phyloP scores from a whole-genome alignment of 2,113 vertebrate species.

The Xenopus borealis region DNA sequence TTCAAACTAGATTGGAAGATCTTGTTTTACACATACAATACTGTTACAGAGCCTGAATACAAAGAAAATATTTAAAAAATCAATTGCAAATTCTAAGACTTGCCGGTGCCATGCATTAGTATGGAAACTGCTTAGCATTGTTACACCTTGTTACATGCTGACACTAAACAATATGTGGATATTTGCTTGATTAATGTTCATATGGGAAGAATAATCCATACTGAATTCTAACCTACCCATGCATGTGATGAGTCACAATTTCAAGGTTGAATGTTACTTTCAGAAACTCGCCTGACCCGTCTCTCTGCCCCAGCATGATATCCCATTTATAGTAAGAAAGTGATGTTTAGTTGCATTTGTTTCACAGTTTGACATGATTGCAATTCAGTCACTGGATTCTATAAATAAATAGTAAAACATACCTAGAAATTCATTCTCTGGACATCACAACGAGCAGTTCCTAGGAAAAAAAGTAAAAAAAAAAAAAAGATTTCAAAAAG shows the following conservation, averaged over 20 bases:
- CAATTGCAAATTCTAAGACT: too few species aligned
- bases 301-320: constrained; percentile 27
- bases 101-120: constrained; percentile 1
- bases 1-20: background rate
- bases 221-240: background rate
- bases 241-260: constrained; percentile 24
- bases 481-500: constrained; percentile 23
- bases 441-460: background rate
- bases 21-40: background rate
- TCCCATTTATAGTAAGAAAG: constrained; percentile 18
- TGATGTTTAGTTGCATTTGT: constrained; percentile 40
- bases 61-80: background rate
- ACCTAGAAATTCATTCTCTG: constrained; percentile 24
- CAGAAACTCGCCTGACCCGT: constrained; percentile 29
- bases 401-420: constrained; percentile 9
- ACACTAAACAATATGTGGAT: constrained; percentile 32
- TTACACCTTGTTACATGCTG: background rate
- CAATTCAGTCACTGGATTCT: constrained; percentile 9
- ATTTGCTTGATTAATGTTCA: constrained; percentile 11
- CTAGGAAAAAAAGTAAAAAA: background rate
- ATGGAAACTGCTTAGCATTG: background rate
- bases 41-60: background rate
- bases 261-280: constrained; percentile 25
- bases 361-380: constrained; percentile 3
- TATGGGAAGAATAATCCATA: background rate